These are phyloP conservation scores for Smittia sp. DNA, from an alignment of 2,888 invertebrate genomes.

Conservation along the genomic window DNA sequence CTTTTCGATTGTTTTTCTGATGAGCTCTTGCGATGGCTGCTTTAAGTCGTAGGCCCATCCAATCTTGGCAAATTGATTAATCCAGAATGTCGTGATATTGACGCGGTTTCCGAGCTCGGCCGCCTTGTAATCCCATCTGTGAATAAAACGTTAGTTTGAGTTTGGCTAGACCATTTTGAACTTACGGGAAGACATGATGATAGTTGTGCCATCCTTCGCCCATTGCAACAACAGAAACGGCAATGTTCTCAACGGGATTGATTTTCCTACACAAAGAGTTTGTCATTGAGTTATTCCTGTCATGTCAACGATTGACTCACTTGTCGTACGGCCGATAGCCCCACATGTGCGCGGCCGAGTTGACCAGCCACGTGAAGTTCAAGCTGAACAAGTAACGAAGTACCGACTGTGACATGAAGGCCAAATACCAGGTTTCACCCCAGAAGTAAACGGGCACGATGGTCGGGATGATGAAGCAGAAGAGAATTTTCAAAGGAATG, in stretches of 20 bases:
- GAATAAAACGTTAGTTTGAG: no score
- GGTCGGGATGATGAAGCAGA: slow-evolving; percentile 73
- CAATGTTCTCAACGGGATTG: slow-evolving; percentile 73
- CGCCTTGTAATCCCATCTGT: slow-evolving; percentile 90
- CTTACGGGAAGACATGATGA: slow-evolving; percentile 65
- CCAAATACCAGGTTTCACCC: slow-evolving; percentile 65
- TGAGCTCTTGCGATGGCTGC: slow-evolving; percentile 59
- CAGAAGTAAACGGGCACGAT: slow-evolving; percentile 67
- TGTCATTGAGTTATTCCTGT: no score
- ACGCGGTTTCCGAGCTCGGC: slow-evolving; percentile 72
- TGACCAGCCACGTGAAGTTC: slow-evolving; percentile 83
- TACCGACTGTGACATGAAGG: slow-evolving; percentile 64
- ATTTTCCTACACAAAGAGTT: slow-evolving; percentile 63
- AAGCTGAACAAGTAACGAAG: slow-evolving; percentile 71
- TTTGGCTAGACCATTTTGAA: no score
- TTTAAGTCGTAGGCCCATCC: slow-evolving; percentile 78
- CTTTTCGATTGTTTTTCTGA: slow-evolving; percentile 58
- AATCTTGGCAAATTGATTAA: slow-evolving; percentile 67
- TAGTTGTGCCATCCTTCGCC: slow-evolving; percentile 95
- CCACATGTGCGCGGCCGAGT: slow-evolving; percentile 75
- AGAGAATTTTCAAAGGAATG: slow-evolving; percentile 60
- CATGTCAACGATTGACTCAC: slow-evolving; percentile 54
- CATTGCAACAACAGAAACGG: slow-evolving; percentile 69
- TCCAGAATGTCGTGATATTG: slow-evolving; percentile 68
- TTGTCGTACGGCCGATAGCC: slow-evolving; percentile 74